Conservation (phyloP, 2,797 vertebrate genomes). For the Parauchenoglanis punctatus region DNA sequence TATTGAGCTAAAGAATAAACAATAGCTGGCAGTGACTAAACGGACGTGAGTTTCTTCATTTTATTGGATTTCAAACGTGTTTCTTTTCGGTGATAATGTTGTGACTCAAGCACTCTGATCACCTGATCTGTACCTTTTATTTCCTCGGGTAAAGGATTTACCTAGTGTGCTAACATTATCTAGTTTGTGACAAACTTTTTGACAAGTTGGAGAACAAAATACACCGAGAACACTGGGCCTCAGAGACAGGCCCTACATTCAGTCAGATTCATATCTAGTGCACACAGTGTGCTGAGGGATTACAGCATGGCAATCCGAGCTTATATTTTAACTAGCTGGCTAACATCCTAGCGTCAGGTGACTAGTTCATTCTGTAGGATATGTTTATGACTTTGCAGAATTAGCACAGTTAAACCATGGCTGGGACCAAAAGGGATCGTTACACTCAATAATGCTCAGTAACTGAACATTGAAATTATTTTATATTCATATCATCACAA, state of each 20-base stretch:
- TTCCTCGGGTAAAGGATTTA: not conserved
- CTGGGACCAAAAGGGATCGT: no score
- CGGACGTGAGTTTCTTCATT: not conserved
- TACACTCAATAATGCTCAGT: not conserved
- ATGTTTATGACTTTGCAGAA: not conserved
- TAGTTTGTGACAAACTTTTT: not conserved
- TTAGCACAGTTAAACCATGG: not conserved
- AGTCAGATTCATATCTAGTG: conserved; percentile 24
- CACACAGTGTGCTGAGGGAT: conserved; percentile 7
- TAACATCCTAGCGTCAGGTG: not conserved
- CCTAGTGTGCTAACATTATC: not conserved
- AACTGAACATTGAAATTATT: not conserved
- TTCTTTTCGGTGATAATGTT: not conserved
- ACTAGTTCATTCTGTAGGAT: not conserved
- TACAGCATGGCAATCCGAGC: not conserved
- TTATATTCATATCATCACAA: not conserved
- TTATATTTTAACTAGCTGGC: conserved; percentile 1
- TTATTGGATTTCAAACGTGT: not conserved
- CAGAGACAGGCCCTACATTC: conserved; percentile 15
- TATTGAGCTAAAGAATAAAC: not conserved
- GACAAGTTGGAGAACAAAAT: conserved; percentile 2
- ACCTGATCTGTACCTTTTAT: not conserved
- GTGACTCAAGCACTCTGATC: not conserved
- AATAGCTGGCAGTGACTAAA: not conserved
- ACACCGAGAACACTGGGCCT: conserved; percentile 7